Evolutionary conservation across 2,888 invertebrate species (phyloP), one percentile per base, ranked within the genome.

Genomic region (Tribolium freemani): DNA sequence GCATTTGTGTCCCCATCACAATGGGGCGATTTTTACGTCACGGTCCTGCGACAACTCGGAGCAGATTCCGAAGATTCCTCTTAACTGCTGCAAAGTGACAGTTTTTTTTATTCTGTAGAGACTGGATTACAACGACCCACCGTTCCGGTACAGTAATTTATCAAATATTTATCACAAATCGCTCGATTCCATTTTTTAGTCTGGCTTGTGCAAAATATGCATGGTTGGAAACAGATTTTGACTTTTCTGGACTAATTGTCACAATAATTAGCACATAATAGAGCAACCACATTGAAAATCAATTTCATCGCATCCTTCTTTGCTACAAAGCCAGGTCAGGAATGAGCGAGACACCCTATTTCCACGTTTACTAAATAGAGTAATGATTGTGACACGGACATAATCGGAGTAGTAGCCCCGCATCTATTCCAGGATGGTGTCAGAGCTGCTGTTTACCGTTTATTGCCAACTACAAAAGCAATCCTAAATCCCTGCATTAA

Each of bases 381-480:
- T 56, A 63, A 63, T 56, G 51, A 63, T 56, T 54, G 56, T 56
- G 63, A 63, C 38, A 21, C 60, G 13, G 51, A 38, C 61, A 61
- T 69, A 69, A 69, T 61, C 69, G 60, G 45, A 51, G 60, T 50
- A 13, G 53, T 53, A 58, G 51, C 69, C 61, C 53, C 50, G 44
- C 61, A 69, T 69, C 60, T 45, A 69, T 69, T 58, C 68, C 9
- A 38, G 45, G 38, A 13, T 16, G 61, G 61, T 69, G 61, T 61
- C 69, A 38, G 61, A 51, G 38, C 53, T 46, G 53, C 45, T 69
- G 61, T 70, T 70, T 57, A 63, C 71, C 66, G 58, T 71, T 71
- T 71, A 71, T 53, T 66, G 31, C 70, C 57, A 50, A 60, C 64
- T 54, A 69, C 69, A 69, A 61, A 69, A 69, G 69, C 69, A 48